Base-by-base conservation (phyloP, 2,888 invertebrate species). In the Cenopis cana region DNA sequence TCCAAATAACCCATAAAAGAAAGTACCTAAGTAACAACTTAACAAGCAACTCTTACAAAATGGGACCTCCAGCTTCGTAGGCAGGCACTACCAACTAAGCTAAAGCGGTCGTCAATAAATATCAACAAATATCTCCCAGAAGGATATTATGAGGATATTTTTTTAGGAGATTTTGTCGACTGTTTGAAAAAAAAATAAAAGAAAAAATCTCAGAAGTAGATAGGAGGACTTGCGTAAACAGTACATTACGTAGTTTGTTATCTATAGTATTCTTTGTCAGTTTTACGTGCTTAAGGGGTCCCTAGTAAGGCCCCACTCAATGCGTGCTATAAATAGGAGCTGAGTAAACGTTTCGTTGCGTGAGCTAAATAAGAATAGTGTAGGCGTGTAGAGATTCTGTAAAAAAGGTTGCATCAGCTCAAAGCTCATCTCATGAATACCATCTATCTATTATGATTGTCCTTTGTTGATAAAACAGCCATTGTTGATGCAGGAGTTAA, bases 221-320 rank as follows among this genome's bases (percentile, higher is more conserved):
- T 54, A 54, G 59, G 59, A 36, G 14, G 36, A 46, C 59, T 29
- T 10, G 6, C 54, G 70, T 52, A 65, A 57, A 69, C 59, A 70
- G 70, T 65, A 69, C 52, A 55, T 66, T 65, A 70, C 65, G 46
- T 67, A 36, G 55, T 67, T 71, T 67, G 67, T 71, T 71, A 71
- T 67, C 66, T 67, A 67, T 54, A 59, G 70, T 70, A 52, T 70
- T 70, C 71, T 71, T n/a, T 61, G 66, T 67, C 65, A 71, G 66
- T 67, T 67, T 71, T 66, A 60, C 70, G 70, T 55, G 33, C 65
- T 59, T 24, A 66, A 66, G 49, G 55, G 66, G 33, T 66, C 71
- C 61, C 66, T 20, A 38, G 10, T 65, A 60, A 46, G 36, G 36
- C 65, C 59, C 46, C 59, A 59, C 66, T 67, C 49, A 56, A 50